phyloP scores from a whole-genome alignment of 2,888 invertebrate species.

The Melanophora roralis region DNA sequence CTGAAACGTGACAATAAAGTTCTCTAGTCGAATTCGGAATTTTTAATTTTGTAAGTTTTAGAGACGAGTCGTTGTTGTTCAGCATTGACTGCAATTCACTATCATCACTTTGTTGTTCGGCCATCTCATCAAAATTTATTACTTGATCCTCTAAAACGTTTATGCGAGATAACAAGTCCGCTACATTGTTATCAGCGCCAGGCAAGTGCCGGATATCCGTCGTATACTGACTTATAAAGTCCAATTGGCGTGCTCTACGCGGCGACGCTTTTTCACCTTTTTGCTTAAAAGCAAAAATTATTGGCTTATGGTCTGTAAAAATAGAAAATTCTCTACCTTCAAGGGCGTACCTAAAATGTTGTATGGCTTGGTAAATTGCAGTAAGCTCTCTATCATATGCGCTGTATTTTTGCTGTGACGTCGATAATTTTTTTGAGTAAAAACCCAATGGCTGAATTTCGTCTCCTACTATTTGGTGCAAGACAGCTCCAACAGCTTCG shows the following conservation, averaged over 20 bases:
- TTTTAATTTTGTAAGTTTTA: neutral
- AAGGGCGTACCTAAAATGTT: neutral
- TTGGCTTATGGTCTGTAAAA: constrained; percentile 1
- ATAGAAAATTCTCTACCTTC: neutral
- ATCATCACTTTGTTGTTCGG: neutral
- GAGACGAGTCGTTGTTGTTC: neutral
- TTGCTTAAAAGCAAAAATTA: neutral
- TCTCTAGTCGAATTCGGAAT: neutral
- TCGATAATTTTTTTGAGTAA: constrained; percentile 1
- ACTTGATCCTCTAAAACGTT: neutral
- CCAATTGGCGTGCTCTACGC: neutral
- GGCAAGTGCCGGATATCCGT: neutral
- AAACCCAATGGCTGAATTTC: neutral
- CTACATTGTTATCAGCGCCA: neutral
- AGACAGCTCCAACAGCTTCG: neutral
- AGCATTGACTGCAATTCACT: neutral
- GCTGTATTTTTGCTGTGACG: neutral
- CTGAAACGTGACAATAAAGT: neutral
- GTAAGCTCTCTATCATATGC: neutral
- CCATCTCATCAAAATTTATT: neutral
- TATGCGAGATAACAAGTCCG: neutral
- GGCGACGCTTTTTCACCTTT: neutral
- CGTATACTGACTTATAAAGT: neutral
- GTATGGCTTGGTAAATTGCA: neutral
- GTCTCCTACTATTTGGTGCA: neutral